Evolutionary conservation across 1,140 invertebrate genomes (phyloP), one percentile per base, ranked within the genome.

Genomic region (Papilio glaucus): DNA sequence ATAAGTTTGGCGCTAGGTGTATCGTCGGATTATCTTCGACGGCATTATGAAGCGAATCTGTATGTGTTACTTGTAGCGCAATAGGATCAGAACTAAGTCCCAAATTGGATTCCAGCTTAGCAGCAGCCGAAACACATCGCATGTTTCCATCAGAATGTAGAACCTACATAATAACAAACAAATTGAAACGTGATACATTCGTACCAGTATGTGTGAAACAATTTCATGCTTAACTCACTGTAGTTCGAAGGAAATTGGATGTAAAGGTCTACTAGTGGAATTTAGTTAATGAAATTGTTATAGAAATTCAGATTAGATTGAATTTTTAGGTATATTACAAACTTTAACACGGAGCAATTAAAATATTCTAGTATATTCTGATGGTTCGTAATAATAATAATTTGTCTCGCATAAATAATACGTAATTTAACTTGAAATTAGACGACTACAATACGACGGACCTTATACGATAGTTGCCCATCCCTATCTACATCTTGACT

Each of bases 251-350:
- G 15, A 49, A 49, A 18, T 21, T 49, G 21, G 21, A n/a, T 42
- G 3, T 49, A n/a, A 49, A 49, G 45, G 45, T 49, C 45, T 49
- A 15, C 45, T 7, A 49, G 45, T 49, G 45, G 45, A 49, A 49
- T 49, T 21, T 21, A 21, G 8, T 21, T 49, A 18, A 9, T 49
- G 21, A 9, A 45, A 49, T n/a, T n/a, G 9, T 49, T 21, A 49
- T 45, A 18, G 10, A 0, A 49, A 49, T 21, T 49, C 45, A 18
- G 3, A 8, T 49, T 49, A 8, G 15, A 49, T 21, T 49, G 45
- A n/a, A 9, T 49, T 49, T 49, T 7, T 18, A 0, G 15, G 6
- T 15, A 9, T 49, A 49, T 49, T 49, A 49, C 7, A 49, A 49
- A n/a, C n/a, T n/a, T n/a, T n/a, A n/a, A n/a, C 15, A 13, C 45